Percentiles rank a stretch among this genome's conserved stretches.
Evolutionary conservation across 2,113 vertebrate genomes (phyloP).

Genomic region (Panthera uncia): DNA sequence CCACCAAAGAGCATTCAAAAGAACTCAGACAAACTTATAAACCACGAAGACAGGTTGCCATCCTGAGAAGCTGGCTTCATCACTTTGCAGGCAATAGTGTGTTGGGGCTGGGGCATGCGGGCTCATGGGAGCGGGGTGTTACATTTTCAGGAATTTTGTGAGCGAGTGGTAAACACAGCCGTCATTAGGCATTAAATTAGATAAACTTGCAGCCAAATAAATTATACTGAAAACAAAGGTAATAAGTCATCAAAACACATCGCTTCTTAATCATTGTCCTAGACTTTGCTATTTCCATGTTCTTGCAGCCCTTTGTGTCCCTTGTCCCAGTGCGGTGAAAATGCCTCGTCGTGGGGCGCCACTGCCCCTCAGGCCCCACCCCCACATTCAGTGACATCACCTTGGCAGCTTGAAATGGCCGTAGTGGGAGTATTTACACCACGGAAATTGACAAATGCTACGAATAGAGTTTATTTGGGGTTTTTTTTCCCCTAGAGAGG

Average conservation of each 20-base stretch:
- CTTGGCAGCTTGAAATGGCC: neutral
- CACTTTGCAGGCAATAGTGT: neutral
- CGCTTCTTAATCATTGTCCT: neutral
- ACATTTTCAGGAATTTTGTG: neutral
- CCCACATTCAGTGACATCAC: neutral
- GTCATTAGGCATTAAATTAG: neutral
- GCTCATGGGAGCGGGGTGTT: neutral
- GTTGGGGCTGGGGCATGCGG: neutral
- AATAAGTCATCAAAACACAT: neutral
- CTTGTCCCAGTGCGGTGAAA: fast-evolving
- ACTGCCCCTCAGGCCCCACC: fast-evolving
- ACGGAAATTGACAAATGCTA: neutral
- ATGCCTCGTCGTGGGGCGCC: fast-evolving
- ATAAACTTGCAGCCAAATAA: neutral
- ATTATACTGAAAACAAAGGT: neutral
- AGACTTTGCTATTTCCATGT: neutral
- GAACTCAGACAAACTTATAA: neutral
- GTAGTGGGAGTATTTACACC: neutral
- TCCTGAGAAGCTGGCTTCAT: neutral
- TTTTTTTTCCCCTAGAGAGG: neutral
- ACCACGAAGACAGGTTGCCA: neutral
- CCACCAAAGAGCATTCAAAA: constrained; percentile 16
- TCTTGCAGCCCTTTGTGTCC: neutral
- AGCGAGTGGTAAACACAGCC: neutral
- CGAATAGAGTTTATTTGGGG: neutral